These are phyloP conservation scores for Psittacus erithacus DNA, from an alignment of 2,113 vertebrate genomes.

Conservation along the genomic window DNA sequence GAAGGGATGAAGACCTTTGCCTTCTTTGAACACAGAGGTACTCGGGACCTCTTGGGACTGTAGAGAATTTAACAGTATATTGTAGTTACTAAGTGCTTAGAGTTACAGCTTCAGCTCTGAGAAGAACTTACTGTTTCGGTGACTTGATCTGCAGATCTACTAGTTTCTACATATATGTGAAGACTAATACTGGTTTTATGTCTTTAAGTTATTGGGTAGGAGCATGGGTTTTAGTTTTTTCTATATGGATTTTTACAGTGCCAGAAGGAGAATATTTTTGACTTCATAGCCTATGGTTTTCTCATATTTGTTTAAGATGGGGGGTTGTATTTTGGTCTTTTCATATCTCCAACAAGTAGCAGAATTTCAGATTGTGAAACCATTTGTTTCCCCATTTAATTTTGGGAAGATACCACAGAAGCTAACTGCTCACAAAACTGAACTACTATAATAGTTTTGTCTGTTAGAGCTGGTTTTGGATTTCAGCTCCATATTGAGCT, in stretches of 20 bases:
- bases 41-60: not conserved
- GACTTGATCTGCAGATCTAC: not conserved
- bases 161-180: not conserved
- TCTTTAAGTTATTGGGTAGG: not conserved
- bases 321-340: not conserved
- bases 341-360: not conserved
- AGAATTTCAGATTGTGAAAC: constrained; percentile 1
- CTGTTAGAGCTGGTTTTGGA: not conserved
- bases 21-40: not conserved
- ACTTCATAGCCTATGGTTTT: not conserved
- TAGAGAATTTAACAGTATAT: not conserved
- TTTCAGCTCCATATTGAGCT: not conserved
- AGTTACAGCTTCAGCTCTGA: not conserved
- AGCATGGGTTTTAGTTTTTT: not conserved
- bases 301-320: not conserved
- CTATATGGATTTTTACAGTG: not conserved
- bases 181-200: not conserved
- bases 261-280: not conserved
- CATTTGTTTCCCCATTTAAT: not conserved
- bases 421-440: not conserved
- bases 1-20: not conserved
- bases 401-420: not conserved
- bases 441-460: not conserved
- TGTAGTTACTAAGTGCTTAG: not conserved
- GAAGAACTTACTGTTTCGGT: not conserved